Conservation (phyloP, 2,113 vertebrate species). For the Athene noctua region DNA sequence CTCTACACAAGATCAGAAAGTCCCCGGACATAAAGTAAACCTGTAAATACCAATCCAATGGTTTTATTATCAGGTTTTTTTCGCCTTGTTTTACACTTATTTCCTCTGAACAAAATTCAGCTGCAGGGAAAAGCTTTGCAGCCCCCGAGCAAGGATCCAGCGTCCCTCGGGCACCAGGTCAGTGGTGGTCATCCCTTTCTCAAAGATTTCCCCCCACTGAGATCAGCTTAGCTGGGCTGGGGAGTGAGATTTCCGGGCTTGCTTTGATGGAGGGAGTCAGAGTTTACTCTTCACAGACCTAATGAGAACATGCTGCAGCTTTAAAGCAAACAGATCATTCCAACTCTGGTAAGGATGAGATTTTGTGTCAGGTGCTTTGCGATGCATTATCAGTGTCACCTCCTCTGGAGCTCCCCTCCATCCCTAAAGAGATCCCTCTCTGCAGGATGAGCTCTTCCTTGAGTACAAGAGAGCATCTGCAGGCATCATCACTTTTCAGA, state of each 20-base stretch:
- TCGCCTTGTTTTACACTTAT: neutral
- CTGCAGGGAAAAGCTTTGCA: neutral
- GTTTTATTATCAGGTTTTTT: neutral
- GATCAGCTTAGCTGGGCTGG: neutral
- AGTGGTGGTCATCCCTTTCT: neutral
- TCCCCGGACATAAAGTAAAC: rapidly evolving
- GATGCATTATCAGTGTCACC: neutral
- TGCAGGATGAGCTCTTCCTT: neutral
- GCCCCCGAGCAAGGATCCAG: neutral
- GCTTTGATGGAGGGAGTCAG: neutral
- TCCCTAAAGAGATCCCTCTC: neutral
- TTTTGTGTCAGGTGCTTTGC: neutral
- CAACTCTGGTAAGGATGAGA: neutral
- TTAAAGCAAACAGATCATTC: neutral
- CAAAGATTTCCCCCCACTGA: neutral
- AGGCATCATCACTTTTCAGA: neutral
- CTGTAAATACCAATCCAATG: neutral
- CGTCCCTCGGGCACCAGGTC: neutral
- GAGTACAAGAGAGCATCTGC: neutral
- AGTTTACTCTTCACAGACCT: neutral
- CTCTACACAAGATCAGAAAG: neutral
- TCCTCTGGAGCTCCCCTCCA: neutral
- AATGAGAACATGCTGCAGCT: neutral
- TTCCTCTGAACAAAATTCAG: neutral
- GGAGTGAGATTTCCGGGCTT: neutral